A percentile compares a stretch with the other conserved stretches of the same genome.
phyloP scores from a whole-genome alignment of 2,113 vertebrate genomes.

The Antechinus flavipes region DNA sequence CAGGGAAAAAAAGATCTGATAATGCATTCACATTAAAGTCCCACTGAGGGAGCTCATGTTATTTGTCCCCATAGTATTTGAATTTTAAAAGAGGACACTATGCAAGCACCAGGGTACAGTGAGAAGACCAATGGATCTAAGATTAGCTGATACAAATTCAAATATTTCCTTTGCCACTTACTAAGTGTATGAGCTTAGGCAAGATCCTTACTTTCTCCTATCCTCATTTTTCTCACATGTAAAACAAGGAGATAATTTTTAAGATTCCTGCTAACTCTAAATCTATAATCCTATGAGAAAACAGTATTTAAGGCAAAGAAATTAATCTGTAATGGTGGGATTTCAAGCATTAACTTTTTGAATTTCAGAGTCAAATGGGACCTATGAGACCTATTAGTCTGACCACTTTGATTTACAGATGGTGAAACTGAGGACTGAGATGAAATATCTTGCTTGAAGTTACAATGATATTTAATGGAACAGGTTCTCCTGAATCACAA shows the following conservation, averaged over 20 bases:
- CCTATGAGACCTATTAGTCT: not conserved
- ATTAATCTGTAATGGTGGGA: not conserved
- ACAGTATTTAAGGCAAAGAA: not conserved
- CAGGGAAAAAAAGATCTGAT: not conserved
- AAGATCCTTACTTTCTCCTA: slow-evolving; percentile 2
- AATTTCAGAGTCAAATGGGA: not conserved
- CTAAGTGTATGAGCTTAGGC: not conserved
- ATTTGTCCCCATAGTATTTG: not conserved
- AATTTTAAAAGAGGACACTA: not conserved
- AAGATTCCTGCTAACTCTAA: not conserved
- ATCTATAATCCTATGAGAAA: not conserved
- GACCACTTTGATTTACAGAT: not conserved
- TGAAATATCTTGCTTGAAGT: not conserved
- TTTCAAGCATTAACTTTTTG: not conserved
- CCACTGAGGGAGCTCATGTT: not conserved
- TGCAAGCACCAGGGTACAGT: not conserved
- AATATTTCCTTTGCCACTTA: not conserved
- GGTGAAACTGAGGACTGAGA: not conserved
- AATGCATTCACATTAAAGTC: not conserved
- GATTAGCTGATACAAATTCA: not conserved
- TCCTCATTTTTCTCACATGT: slow-evolving; percentile 5
- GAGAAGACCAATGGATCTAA: not conserved
- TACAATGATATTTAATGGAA: not conserved
- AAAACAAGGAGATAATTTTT: not conserved
- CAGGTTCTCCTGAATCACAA: not conserved